Conservation (phyloP, 2,113 vertebrate genomes). For the Atherinomorus stipes region DNA sequence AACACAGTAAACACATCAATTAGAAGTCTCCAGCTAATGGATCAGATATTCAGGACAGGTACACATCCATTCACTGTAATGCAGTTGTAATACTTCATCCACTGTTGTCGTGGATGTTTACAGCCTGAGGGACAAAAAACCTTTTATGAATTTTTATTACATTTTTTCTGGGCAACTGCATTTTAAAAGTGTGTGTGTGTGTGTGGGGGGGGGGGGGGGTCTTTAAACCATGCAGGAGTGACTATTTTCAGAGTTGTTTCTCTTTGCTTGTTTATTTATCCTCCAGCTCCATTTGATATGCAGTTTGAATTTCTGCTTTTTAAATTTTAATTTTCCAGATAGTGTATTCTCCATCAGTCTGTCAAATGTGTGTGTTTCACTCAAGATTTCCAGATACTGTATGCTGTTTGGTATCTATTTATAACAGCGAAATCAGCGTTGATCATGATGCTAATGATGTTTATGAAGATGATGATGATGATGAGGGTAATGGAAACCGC, state of each 20-base stretch:
- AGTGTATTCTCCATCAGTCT: not conserved
- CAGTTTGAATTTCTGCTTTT: constrained; percentile 13
- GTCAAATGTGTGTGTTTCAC: not conserved
- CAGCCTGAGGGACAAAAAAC: constrained; percentile 47
- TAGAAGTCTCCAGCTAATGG: constrained; percentile 15
- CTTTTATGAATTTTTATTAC: constrained; percentile 38
- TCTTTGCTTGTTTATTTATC: constrained; percentile 15
- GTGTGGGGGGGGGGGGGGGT: no score
- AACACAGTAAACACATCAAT: constrained; percentile 47
- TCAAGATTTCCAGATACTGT: not conserved
- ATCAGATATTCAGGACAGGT: constrained; percentile 34
- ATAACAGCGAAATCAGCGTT: constrained; percentile 40
- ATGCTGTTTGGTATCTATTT: constrained; percentile 36
- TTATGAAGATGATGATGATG: constrained; percentile 34
- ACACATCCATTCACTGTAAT: constrained; percentile 21
- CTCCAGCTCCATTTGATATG: constrained; percentile 21
- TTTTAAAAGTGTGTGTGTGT: no score
- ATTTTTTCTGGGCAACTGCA: constrained; percentile 36
- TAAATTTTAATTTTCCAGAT: not conserved
- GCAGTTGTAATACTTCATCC: constrained; percentile 45
- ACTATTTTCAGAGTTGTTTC: constrained; percentile 22
- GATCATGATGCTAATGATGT: constrained; percentile 38
- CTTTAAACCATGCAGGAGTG: not conserved
- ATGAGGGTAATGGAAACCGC: constrained; percentile 47
- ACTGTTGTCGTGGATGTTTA: constrained; percentile 21